Evolutionary conservation across 2,888 invertebrate genomes (phyloP).

Genomic region (Chalcosyrphus nemorum): DNA sequence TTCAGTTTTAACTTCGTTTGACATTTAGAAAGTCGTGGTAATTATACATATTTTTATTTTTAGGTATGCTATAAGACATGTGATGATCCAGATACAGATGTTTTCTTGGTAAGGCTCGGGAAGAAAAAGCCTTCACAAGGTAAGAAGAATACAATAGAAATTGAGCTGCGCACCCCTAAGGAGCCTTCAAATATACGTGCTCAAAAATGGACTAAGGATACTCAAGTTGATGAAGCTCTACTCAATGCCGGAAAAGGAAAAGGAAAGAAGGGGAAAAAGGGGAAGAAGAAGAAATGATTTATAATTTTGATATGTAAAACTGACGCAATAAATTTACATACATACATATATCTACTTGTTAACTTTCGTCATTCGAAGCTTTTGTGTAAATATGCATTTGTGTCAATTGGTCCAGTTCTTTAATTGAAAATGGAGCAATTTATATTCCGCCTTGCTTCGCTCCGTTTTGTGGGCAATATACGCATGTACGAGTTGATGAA

Average conservation of each 20-base stretch:
- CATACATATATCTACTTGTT: not conserved
- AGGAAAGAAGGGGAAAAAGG: slow-evolving; percentile 63
- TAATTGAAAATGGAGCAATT: no score
- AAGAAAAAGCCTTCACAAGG: slow-evolving; percentile 88
- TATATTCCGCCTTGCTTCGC: no score
- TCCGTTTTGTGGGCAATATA: no score
- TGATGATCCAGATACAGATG: slow-evolving; percentile 87
- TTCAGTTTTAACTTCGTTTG: no score
- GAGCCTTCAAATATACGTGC: slow-evolving; percentile 84
- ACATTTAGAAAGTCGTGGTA: no score
- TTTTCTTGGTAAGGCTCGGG: slow-evolving; percentile 88
- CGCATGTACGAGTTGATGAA: no score
- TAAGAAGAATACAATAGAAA: slow-evolving; percentile 86
- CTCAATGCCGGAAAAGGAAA: slow-evolving; percentile 73
- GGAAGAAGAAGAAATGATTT: slow-evolving; percentile 58
- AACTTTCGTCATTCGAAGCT: no score
- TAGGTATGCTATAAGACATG: slow-evolving; percentile 81
- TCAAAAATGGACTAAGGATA: slow-evolving; percentile 86
- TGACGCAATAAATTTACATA: not conserved
- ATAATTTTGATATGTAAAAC: not conserved
- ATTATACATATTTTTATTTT: slow-evolving; percentile 12
- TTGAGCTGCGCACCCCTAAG: slow-evolving; percentile 89
- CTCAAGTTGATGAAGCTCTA: slow-evolving; percentile 85
- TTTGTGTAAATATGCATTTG: no score
- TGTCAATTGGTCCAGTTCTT: no score